Evolutionary conservation across 2,113 vertebrate genomes (phyloP), one percentile per base, ranked within the genome.

Genomic region (Otolemur garnettii): DNA sequence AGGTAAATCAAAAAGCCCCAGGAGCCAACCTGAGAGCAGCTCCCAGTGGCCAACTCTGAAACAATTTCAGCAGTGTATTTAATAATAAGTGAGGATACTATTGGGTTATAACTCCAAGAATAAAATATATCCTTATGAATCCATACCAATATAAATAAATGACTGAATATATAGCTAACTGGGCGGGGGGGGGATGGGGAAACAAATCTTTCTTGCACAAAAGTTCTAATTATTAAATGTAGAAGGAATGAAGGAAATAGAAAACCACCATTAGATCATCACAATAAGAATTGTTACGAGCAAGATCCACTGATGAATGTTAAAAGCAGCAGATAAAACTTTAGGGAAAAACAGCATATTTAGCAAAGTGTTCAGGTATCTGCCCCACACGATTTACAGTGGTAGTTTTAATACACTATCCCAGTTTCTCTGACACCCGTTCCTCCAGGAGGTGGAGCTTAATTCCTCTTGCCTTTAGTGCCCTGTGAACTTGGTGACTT

Each of bases 31-130:
- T 6, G 15, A 77, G 87, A 68, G 66, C 57, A 69, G 18, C 10
- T 77, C 45, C n/a, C 19, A 50, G 35, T 57, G 30, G 45, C 45
- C 69, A 83, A 78, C 77, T 42, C 21, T 42, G n/a, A 87, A 94
- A 77, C 45, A 71, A 45, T 88, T 64, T 78, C n/a, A 83, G 53
- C 69, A 83, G n/a, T 22, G 10, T 59, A 50, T 50, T 50, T 50
- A 50, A 50, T 50, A 66, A 90, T 79, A 79, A 77, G 55, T 71
- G 57, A 72, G 2, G 15, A 68, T 69, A 35, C 57, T 83, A 77
- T 42, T 82, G 57, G 78, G 53, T 87, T 91, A 77, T 94, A 82
- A 94, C 69, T 50, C 53, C 45, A 82, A 62, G 28, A 62, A 75
- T 87, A 85, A 93, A 85, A 62, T 71, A 90, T 28, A 59, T 55